phyloP scores from a whole-genome alignment of 2,113 vertebrate species.

The Leucoraja erinaceus region DNA sequence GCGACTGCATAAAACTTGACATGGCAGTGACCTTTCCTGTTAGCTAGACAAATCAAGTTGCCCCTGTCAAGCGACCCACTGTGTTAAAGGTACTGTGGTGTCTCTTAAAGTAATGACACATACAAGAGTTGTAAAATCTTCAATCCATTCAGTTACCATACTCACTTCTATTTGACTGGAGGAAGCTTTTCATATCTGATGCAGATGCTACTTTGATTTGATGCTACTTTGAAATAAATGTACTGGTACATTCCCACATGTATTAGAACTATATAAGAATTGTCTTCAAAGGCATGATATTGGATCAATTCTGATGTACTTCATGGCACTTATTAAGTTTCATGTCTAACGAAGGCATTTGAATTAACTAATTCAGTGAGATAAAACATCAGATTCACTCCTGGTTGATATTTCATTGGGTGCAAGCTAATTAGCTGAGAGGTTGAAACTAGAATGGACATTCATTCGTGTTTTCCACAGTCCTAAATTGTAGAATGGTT shows the following conservation, averaged over 20 bases:
- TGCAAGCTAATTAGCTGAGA: background rate
- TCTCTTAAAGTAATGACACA: constrained; percentile 16
- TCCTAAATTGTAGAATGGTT: background rate
- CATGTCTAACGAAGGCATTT: background rate
- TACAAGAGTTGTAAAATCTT: background rate
- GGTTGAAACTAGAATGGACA: constrained; percentile 7
- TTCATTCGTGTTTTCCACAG: constrained; percentile 2
- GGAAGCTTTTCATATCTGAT: background rate
- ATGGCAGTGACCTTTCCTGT: constrained; percentile 31
- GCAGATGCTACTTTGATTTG: background rate
- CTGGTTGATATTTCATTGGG: background rate
- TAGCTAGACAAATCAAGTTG: constrained; percentile 30
- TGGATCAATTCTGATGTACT: background rate
- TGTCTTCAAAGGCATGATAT: background rate
- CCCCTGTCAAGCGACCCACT: constrained; percentile 20
- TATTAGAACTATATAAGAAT: background rate
- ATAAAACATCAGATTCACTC: background rate
- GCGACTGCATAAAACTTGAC: constrained; percentile 34
- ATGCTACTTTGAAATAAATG: background rate
- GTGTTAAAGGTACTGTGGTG: constrained; percentile 15
- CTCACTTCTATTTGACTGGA: background rate
- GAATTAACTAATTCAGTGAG: constrained; percentile 15
- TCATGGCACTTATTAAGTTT: constrained; percentile 4
- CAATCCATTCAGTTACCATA: background rate
- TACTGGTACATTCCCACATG: background rate